phyloP scores from a whole-genome alignment of 2,797 vertebrate genomes.

The Lepidocolaptes lacrymiger region DNA sequence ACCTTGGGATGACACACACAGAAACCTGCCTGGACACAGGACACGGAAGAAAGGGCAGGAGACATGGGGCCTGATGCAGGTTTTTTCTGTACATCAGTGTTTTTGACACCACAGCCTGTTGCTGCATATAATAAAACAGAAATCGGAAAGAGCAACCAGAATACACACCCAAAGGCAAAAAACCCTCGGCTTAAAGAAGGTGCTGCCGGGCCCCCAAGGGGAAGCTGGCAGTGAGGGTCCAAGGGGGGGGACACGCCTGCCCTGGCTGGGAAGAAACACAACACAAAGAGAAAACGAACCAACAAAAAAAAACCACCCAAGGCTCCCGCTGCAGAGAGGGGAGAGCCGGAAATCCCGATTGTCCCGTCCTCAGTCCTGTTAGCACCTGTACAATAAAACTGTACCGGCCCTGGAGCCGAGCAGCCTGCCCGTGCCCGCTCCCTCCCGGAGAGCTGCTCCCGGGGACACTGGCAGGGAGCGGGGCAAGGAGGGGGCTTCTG shows the following conservation, averaged over 20 bases:
- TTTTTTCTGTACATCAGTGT: conserved; percentile 80
- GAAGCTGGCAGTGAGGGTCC: conserved; percentile 3
- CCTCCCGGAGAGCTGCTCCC: background rate
- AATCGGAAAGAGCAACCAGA: conserved; percentile 75
- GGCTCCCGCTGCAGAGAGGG: conserved; percentile 40
- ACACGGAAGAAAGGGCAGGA: conserved; percentile 53
- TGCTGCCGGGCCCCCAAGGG: conserved; percentile 21
- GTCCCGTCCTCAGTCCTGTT: conserved; percentile 81
- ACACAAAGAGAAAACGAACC: conserved; percentile 70
- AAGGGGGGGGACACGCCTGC: conserved; percentile 34
- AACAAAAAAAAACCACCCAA: conserved; percentile 34
- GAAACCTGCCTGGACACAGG: background rate
- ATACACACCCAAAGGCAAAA: conserved; percentile 77
- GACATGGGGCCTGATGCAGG: conserved; percentile 67
- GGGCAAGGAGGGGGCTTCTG: background rate
- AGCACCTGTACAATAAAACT: conserved; percentile 99
- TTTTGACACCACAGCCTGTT: conserved; percentile 81
- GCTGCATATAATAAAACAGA: conserved; percentile 79
- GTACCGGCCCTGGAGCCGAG: conserved; percentile 81
- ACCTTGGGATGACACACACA: accelerated
- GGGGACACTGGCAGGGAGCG: background rate
- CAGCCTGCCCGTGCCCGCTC: background rate
- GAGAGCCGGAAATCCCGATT: conserved; percentile 58
- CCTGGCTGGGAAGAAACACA: conserved; percentile 72
- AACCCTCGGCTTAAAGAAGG: conserved; percentile 66